phyloP scores from a whole-genome alignment of 2,797 vertebrate genomes.

The Sebastes vulpes region DNA sequence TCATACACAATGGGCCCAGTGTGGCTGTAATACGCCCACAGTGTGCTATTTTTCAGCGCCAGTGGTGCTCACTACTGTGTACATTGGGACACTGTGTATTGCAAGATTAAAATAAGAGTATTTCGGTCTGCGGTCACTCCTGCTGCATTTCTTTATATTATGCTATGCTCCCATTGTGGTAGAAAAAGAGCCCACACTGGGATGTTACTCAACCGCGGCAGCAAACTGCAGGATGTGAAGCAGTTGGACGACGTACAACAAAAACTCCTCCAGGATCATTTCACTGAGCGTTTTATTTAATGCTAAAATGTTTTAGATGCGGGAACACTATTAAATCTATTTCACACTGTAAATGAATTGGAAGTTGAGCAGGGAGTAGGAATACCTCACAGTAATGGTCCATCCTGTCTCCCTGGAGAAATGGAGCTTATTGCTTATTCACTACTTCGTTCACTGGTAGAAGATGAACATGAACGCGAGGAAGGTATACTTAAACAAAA shows the following conservation, averaged over 20 bases:
- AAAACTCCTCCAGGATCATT: constrained; percentile 24
- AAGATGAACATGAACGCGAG: background rate
- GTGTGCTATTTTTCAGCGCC: constrained; percentile 61
- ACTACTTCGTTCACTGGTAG: background rate
- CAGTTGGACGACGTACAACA: constrained; percentile 1
- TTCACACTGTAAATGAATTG: background rate
- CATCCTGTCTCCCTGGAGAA: background rate
- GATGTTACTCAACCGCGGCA: constrained; percentile 33
- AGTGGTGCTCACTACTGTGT: constrained; percentile 34
- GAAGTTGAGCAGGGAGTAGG: background rate
- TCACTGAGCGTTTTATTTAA: constrained; percentile 20
- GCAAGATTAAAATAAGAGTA: constrained; percentile 55
- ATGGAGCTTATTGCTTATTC: background rate
- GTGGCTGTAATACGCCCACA: constrained; percentile 64
- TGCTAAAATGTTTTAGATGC: constrained; percentile 1
- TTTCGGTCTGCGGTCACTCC: constrained; percentile 41
- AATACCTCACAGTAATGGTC: background rate
- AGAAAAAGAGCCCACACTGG: constrained; percentile 19
- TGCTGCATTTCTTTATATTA: constrained; percentile 47
- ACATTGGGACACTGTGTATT: constrained; percentile 35
- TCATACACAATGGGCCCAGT: constrained; percentile 65
- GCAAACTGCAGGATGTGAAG: constrained; percentile 23
- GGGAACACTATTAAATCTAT: background rate
- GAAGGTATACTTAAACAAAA: background rate
- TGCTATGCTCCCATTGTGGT: constrained; percentile 14